Evolutionary conservation across 2,113 vertebrate species (phyloP).

Genomic region (Syrmaticus mikado): DNA sequence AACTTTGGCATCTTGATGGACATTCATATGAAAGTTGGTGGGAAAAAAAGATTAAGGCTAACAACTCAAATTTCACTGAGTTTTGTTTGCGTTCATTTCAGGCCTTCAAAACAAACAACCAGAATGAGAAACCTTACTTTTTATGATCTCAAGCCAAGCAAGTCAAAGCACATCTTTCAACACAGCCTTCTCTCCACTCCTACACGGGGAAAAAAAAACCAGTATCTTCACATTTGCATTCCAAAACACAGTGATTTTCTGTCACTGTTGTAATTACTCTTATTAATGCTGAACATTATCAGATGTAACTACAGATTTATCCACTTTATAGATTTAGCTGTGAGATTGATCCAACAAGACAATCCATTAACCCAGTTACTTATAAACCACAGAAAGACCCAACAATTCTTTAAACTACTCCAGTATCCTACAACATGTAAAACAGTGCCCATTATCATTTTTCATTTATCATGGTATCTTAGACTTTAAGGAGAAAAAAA

Average conservation of each 20-base stretch:
- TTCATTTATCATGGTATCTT: background rate
- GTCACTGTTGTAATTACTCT: constrained; percentile 22
- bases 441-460: background rate
- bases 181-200: constrained; percentile 42
- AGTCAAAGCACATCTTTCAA: constrained; percentile 65
- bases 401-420: background rate
- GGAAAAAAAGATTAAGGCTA: background rate
- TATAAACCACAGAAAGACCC: background rate
- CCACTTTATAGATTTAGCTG: background rate
- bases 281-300: constrained; percentile 36
- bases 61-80: constrained; percentile 35
- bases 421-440: background rate
- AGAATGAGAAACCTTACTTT: constrained; percentile 70
- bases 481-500: background rate
- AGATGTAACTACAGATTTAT: background rate
- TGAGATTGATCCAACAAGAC: background rate
- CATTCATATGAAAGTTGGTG: background rate
- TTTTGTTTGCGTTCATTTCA: constrained; percentile 58
- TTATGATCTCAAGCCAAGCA: constrained; percentile 60
- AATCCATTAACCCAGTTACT: background rate
- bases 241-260: constrained; percentile 72
- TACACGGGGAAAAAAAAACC: constrained; percentile 40
- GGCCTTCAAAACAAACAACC: constrained; percentile 57
- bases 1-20: background rate
- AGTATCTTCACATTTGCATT: constrained; percentile 70